These are phyloP conservation scores for Egretta garzetta DNA, from an alignment of 2,113 vertebrate genomes.

Conservation along the genomic window DNA sequence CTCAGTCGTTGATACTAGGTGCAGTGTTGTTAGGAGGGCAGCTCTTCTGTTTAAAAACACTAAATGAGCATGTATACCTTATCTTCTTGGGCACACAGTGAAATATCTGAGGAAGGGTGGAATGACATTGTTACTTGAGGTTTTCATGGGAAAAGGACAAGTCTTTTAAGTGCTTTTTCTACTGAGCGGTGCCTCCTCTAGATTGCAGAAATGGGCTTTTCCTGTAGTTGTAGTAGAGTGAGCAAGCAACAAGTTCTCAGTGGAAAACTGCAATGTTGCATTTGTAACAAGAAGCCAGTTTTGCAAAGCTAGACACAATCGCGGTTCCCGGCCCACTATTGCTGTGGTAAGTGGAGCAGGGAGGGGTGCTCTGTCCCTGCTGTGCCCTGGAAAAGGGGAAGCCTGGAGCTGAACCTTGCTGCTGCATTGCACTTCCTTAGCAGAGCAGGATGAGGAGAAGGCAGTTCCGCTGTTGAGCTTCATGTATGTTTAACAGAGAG, in stretches of 20 bases:
- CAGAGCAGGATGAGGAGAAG: background rate
- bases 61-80: background rate
- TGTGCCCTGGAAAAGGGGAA: background rate
- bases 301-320: background rate
- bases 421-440: background rate
- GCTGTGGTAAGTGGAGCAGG: background rate
- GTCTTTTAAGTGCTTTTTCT: background rate
- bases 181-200: rapidly evolving
- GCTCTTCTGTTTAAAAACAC: background rate
- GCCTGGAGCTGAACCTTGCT: background rate
- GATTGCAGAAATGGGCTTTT: background rate
- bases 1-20: background rate
- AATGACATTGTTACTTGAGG: background rate
- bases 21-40: background rate
- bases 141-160: background rate
- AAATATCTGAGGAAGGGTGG: background rate
- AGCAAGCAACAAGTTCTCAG: background rate
- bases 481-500: background rate
- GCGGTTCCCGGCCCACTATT: rapidly evolving
- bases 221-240: background rate
- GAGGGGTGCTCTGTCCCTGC: background rate
- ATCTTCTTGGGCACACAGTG: rapidly evolving
- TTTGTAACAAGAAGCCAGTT: background rate
- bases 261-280: background rate
- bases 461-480: background rate